Evolutionary conservation across 2,888 invertebrate species (phyloP), one percentile per base, ranked within the genome.

Genomic region (Gryllus longicercus): DNA sequence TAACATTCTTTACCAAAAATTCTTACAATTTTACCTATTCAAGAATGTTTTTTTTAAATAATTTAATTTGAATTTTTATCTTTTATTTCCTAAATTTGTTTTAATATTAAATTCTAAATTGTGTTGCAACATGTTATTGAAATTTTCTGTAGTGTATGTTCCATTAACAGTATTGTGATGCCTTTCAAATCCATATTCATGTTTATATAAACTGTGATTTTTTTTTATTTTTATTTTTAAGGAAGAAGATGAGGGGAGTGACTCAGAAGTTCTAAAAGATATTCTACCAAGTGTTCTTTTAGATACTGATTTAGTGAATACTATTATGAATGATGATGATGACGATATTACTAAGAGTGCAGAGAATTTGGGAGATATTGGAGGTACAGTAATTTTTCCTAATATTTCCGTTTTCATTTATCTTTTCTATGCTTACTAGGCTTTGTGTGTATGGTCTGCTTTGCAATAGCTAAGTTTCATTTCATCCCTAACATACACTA

Each of bases 241-340:
- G 81, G 82, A 86, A 83, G 89, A 87, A 80, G 88, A 89, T 80
- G 89, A 89, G 81, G 87, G 86, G 51, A 90, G 90, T 83, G 91
- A 91, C 83, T 87, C 89, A 8, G 92, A 92, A 84, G 91, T 90
- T 38, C 87, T 93, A 38, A 91, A 91, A 83, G 93, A 93, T 85
- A 91, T 93, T 81, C 86, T 93, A 79, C 90, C 91, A 5, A 89
- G 90, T 49, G 92, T 92, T 86, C 86, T 93, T 77, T 87, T 92
- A 78, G 92, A 93, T 85, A 91, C 90, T 79, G 92, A 92, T 84
- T 86, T 92, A 79, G 92, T 92, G 25, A 91, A 92, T 84, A 91
- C 91, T 50, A 90, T 93, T 81, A 92, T 93, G 90, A 92, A 91
- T 84, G 91, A 92, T 84, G 88, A 88, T 81, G 89, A 89, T 79